These are phyloP conservation scores for Syrrhaptes paradoxus DNA, from an alignment of 2,113 vertebrate genomes.

Conservation along the genomic window DNA sequence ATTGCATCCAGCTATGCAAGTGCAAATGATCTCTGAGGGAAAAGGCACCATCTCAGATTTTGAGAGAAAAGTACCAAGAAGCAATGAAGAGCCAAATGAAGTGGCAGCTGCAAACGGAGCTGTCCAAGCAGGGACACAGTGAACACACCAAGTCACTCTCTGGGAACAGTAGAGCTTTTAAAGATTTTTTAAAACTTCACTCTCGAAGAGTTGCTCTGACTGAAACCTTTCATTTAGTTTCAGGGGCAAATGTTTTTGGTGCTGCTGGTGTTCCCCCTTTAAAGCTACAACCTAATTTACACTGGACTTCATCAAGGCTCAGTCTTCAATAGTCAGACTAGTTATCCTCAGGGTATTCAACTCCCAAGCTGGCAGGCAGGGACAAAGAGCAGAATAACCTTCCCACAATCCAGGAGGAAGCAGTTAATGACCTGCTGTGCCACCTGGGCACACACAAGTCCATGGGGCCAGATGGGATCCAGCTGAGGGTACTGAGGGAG, in stretches of 20 bases:
- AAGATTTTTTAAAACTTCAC: neutral
- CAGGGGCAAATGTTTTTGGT: neutral
- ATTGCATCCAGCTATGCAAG: rapidly evolving
- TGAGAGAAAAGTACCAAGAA: neutral
- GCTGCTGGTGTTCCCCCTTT: neutral
- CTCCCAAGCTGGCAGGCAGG: too few species aligned
- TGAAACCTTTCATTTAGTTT: neutral
- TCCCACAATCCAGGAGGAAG: too few species aligned
- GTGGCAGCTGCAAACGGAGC: neutral
- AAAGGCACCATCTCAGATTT: neutral
- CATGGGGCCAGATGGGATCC: too few species aligned
- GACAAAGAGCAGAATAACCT: too few species aligned
- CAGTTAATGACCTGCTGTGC: too few species aligned
- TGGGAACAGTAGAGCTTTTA: neutral
- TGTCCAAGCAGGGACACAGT: neutral
- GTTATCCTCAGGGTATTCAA: too few species aligned
- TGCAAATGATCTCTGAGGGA: too few species aligned
- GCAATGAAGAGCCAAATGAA: neutral
- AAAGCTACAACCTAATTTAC: neutral
- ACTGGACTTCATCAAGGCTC: neutral
- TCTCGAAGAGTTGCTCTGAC: neutral
- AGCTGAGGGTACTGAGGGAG: too few species aligned
- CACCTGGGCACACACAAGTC: too few species aligned
- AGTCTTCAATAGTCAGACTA: too few species aligned
- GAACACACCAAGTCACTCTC: neutral